Base-by-base conservation (phyloP, 1,140 invertebrate genomes). In the Ips nitidus region DNA sequence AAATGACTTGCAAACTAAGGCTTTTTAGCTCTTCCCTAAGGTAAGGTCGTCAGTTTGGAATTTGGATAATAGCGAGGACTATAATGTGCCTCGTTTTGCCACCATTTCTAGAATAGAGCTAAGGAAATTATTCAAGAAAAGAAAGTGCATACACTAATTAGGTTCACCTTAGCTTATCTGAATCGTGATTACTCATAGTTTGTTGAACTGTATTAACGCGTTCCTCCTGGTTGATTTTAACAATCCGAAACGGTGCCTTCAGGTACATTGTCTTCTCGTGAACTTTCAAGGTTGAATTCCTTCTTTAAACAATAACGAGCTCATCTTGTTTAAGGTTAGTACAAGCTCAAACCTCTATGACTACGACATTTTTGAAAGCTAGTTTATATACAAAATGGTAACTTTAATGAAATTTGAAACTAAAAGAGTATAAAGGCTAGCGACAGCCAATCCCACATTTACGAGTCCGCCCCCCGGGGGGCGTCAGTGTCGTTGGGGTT, bases 251-350 rank as follows among this genome's bases (percentile, higher is more conserved):
- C 45, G 36, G 60, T 52, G 22, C 45, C 47, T 41, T 6, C 8
- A 52, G 52, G 60, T 63, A 50, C 60, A 52, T 63, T 63, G 60
- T 63, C 60, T 63, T 63, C 45, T 39, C 41, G 37, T 63, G 60
- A 63, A 52, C 60, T 63, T 52, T 40, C 60, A 63, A 63, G 60
- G 60, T 40, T 52, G 47, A 59, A 37, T 22, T 36, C 52, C 52
- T 8, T 50, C 6, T 50, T 50, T 3, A 50, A 50, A 50, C 45
- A 50, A 50, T 50, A 22, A 50, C 45, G 45, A 8, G 1, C 7
- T 1, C 7, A 8, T 50, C 22, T 50, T 50, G 22, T 50, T 50
- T 50, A 22, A 6, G 1, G 22, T 6, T 22, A 50, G 7, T 50
- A 50, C 45, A 50, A 50, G 22, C 45, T 22, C 2, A 50, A 50